phyloP scores from a whole-genome alignment of 2,888 invertebrate genomes.

The Shargacucullia verbasci region DNA sequence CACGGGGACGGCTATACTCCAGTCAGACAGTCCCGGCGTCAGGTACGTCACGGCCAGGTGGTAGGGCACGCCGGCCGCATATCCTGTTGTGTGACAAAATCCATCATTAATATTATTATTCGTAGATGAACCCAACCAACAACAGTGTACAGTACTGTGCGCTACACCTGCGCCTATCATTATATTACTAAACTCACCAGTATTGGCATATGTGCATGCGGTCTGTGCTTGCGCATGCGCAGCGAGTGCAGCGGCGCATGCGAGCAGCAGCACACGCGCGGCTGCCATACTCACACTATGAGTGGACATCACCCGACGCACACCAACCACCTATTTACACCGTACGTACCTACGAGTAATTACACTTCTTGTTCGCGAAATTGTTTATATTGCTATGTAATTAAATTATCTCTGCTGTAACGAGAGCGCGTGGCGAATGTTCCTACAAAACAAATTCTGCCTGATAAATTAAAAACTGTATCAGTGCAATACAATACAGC shows the following conservation, averaged over 20 bases:
- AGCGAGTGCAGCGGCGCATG: slow-evolving; percentile 3
- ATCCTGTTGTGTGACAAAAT: background rate
- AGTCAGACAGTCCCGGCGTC: slow-evolving; percentile 12
- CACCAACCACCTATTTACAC: slow-evolving; percentile 1
- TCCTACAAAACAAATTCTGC: background rate
- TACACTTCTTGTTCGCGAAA: slow-evolving; percentile 10
- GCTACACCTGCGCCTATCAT: too few relatives aligned
- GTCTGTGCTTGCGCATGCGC: slow-evolving; percentile 2
- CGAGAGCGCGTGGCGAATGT: slow-evolving; percentile 17
- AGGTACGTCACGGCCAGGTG: slow-evolving; percentile 10
- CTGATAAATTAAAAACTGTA: background rate
- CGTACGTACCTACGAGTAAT: slow-evolving; percentile 1
- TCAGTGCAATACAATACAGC: too few relatives aligned
- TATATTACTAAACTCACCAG: slow-evolving; percentile 5
- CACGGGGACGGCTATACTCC: slow-evolving; percentile 13
- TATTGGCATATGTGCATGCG: slow-evolving; percentile 5
- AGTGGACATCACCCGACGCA: background rate
- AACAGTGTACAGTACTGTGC: background rate
- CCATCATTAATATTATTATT: too few relatives aligned
- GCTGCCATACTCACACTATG: background rate
- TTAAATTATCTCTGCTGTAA: slow-evolving; percentile 22
- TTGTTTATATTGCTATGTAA: background rate
- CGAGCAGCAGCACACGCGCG: slow-evolving; percentile 3
- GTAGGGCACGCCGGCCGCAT: slow-evolving; percentile 1
- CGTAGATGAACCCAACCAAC: too few relatives aligned